Conservation (phyloP, 2,888 invertebrate genomes). For the Nymphalis c-album region DNA sequence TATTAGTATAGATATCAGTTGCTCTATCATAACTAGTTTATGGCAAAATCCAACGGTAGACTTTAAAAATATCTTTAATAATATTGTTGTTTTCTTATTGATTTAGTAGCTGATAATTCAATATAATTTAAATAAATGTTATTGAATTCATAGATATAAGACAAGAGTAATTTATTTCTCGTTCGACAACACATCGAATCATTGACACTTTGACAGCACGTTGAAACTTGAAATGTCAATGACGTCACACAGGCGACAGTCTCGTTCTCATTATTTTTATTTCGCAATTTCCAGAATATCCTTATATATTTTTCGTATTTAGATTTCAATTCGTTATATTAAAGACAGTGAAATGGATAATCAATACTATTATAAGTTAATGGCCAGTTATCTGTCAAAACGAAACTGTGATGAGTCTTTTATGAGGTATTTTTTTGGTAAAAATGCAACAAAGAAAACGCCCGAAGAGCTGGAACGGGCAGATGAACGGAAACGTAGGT, state of each 20-base stretch:
- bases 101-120: no score
- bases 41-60: no score
- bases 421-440: constrained; percentile 77
- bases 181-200: not conserved
- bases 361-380: constrained; percentile 76
- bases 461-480: constrained; percentile 74
- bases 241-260: constrained; percentile 68
- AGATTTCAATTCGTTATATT: constrained; percentile 25
- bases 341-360: constrained; percentile 60
- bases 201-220: constrained; percentile 19
- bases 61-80: no score
- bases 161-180: not conserved
- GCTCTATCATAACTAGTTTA: no score
- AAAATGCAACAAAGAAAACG: constrained; percentile 71
- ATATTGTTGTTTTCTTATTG: no score
- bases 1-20: no score
- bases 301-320: constrained; percentile 46
- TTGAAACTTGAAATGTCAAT: constrained; percentile 45
- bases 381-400: constrained; percentile 77
- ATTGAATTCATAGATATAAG: not conserved
- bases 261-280: constrained; percentile 77
- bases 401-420: constrained; percentile 78
- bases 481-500: constrained; percentile 71
- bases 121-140: no score
- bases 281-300: constrained; percentile 68